Conservation (phyloP, 2,113 vertebrate genomes). For the Chaetorhynchus papuensis region DNA sequence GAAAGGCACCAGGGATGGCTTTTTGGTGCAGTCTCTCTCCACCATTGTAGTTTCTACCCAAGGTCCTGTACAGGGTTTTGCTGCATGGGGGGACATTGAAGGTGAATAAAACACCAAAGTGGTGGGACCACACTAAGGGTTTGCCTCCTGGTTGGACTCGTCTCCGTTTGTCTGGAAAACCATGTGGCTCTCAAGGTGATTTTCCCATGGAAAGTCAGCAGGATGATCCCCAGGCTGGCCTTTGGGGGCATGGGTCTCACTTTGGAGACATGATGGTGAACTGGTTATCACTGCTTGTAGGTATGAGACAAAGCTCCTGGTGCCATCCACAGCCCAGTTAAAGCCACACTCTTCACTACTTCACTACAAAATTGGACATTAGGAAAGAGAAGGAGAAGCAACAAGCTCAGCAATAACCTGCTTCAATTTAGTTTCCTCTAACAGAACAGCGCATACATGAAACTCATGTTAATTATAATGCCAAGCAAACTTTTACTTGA, state of each 20-base stretch:
- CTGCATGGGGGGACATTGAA: accelerated
- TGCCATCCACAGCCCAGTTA: background rate
- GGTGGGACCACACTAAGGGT: background rate
- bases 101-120: background rate
- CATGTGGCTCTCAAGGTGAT: background rate
- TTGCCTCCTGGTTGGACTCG: background rate
- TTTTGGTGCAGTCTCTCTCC: background rate
- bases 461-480: background rate
- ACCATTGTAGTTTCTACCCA: too few species aligned
- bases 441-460: background rate
- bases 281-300: background rate
- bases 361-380: background rate
- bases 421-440: background rate
- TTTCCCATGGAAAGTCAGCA: background rate
- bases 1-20: background rate
- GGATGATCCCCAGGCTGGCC: background rate
- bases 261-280: background rate
- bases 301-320: background rate
- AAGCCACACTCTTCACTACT: background rate
- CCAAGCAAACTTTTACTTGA: background rate
- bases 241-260: background rate
- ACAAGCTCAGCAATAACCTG: background rate
- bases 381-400: background rate
- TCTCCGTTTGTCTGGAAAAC: background rate
- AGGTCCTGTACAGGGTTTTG: background rate